phyloP scores from a whole-genome alignment of 2,113 vertebrate genomes.

The Chaenocephalus aceratus region DNA sequence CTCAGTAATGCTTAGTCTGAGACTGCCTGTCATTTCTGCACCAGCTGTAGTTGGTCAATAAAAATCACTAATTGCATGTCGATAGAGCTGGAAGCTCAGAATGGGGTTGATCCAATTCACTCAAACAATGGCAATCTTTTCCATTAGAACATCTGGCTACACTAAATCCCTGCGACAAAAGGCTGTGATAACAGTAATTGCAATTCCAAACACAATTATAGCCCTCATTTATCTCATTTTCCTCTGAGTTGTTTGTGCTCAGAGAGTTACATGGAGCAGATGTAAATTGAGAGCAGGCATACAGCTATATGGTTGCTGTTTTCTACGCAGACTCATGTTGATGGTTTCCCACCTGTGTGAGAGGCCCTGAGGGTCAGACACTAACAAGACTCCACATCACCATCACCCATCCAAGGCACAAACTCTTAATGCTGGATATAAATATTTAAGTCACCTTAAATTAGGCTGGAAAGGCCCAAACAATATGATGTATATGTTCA shows the following conservation, averaged over 20 bases:
- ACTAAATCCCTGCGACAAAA: conserved; percentile 62
- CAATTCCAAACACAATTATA: conserved; percentile 75
- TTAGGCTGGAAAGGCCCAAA: conserved; percentile 9
- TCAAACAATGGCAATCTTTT: conserved; percentile 61
- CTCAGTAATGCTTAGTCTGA: not conserved
- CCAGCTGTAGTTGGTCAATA: conserved; percentile 47
- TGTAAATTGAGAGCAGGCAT: conserved; percentile 63
- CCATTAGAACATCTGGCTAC: conserved; percentile 65
- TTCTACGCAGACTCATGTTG: conserved; percentile 39
- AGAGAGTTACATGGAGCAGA: conserved; percentile 56
- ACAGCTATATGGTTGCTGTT: conserved; percentile 43
- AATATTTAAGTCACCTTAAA: conserved; percentile 43
- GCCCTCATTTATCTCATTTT: conserved; percentile 71
- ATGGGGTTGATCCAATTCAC: conserved; percentile 35
- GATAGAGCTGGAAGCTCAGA: conserved; percentile 30
- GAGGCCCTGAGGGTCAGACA: conserved; percentile 49
- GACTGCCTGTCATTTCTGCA: conserved; percentile 31
- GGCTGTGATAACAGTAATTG: conserved; percentile 69
- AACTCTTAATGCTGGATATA: conserved; percentile 7
- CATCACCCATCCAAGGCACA: conserved; percentile 15
- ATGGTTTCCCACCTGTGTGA: conserved; percentile 57
- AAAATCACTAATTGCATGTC: conserved; percentile 56
- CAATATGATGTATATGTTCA: not conserved
- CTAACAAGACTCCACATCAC: conserved; percentile 52
- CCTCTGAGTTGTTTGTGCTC: conserved; percentile 67